phyloP scores from a whole-genome alignment of 2,888 invertebrate species.

The Phaedon cochleariae region DNA sequence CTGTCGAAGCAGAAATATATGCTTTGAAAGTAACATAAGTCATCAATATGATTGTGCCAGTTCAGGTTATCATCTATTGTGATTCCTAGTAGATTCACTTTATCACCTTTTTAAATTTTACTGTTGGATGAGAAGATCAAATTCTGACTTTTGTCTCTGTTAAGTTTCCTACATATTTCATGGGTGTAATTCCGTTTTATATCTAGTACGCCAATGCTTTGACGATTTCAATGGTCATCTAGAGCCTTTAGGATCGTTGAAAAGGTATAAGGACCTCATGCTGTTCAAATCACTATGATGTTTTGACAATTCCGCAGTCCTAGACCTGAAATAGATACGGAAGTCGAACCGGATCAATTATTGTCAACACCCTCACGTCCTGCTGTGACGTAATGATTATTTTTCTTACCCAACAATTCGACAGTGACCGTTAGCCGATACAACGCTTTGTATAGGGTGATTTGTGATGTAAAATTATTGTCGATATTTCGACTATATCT shows the following conservation, averaged over 20 bases:
- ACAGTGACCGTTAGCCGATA: slow-evolving; percentile 31
- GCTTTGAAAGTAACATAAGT: too few relatives aligned
- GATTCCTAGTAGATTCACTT: too few relatives aligned
- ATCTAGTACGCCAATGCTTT: neutral
- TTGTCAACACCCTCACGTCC: slow-evolving; percentile 58
- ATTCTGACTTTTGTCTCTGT: too few relatives aligned
- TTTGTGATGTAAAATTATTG: slow-evolving; percentile 41
- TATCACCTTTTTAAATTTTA: too few relatives aligned
- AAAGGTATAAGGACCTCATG: slow-evolving; percentile 45
- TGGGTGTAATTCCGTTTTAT: neutral
- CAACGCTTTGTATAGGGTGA: slow-evolving; percentile 30
- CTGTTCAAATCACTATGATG: slow-evolving; percentile 41
- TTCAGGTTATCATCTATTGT: too few relatives aligned
- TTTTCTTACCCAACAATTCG: slow-evolving; percentile 33
- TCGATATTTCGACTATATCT: slow-evolving; percentile 39
- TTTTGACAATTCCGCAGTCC: slow-evolving; percentile 47
- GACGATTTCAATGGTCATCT: neutral
- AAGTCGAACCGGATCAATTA: slow-evolving; percentile 54
- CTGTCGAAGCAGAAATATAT: too few relatives aligned
- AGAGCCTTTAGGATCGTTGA: slow-evolving; percentile 19
- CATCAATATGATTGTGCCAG: too few relatives aligned
- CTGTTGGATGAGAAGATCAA: too few relatives aligned
- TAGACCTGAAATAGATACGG: slow-evolving; percentile 34
- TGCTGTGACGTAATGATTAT: slow-evolving; percentile 55
- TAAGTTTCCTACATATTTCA: too few relatives aligned